Conservation (phyloP, 2,888 invertebrate species). For the Drosophila lacicola region DNA sequence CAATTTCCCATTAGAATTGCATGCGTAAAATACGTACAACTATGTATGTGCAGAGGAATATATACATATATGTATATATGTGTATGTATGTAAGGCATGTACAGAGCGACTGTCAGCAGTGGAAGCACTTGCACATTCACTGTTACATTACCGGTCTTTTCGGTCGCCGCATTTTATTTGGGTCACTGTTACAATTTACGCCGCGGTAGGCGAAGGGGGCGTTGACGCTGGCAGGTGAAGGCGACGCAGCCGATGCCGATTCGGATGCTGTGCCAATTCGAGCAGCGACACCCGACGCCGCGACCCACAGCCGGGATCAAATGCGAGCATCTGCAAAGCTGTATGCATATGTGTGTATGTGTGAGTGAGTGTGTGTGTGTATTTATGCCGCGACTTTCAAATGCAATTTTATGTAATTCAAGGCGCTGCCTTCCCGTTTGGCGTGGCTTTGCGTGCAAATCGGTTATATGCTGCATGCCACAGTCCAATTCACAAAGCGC, state of each 20-base stretch:
- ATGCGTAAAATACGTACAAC: conserved; percentile 60
- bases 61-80: background rate
- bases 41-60: conserved; percentile 6
- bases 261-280: conserved; percentile 53
- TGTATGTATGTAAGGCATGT: conserved; percentile 3
- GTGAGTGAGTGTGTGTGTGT: conserved; percentile 1
- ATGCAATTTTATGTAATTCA: conserved; percentile 79
- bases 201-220: conserved; percentile 4
- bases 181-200: conserved; percentile 81
- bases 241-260: conserved; percentile 17
- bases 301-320: conserved; percentile 18
- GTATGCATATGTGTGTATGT: background rate
- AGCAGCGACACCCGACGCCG: conserved; percentile 28
- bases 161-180: conserved; percentile 76
- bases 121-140: conserved; percentile 73
- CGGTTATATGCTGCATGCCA: conserved; percentile 66
- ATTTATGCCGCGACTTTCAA: conserved; percentile 63
- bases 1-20: conserved; percentile 66
- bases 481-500: conserved; percentile 73
- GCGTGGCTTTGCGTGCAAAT: conserved; percentile 66
- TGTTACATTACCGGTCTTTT: conserved; percentile 81
- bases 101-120: conserved; percentile 39
- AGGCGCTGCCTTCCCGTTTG: conserved; percentile 50
- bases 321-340: conserved; percentile 31
- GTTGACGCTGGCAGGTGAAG: conserved; percentile 8